Evolutionary conservation across 2,888 invertebrate genomes (phyloP).

Genomic region (Lasioglossum calceatum): DNA sequence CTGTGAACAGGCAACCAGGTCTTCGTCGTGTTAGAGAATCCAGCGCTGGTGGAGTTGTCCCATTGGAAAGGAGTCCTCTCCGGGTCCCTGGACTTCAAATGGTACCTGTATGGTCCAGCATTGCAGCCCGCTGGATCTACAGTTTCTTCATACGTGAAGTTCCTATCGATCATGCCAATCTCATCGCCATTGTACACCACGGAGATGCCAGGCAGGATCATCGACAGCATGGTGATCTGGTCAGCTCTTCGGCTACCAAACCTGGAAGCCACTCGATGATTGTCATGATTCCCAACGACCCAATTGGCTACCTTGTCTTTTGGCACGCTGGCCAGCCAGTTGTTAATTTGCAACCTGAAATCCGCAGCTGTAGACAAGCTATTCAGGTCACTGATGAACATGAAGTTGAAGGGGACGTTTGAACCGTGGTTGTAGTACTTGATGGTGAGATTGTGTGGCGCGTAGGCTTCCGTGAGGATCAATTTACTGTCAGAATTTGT

Average conservation of each 20-base stretch:
- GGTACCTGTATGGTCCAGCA: slow-evolving; percentile 87
- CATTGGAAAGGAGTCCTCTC: slow-evolving; percentile 89
- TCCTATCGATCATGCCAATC: slow-evolving; percentile 90
- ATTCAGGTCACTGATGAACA: slow-evolving; percentile 85
- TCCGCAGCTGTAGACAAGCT: slow-evolving; percentile 85
- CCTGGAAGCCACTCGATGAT: slow-evolving; percentile 83
- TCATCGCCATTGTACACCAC: slow-evolving; percentile 93
- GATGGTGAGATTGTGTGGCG: slow-evolving; percentile 85
- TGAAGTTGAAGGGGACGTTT: slow-evolving; percentile 88
- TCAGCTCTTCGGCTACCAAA: slow-evolving; percentile 85
- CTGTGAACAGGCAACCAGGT: slow-evolving; percentile 90
- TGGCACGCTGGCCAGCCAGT: slow-evolving; percentile 87
- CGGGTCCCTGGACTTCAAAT: slow-evolving; percentile 87
- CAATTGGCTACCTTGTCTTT: slow-evolving; percentile 86
- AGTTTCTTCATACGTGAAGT: slow-evolving; percentile 87
- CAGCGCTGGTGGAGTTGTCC: slow-evolving; percentile 86
- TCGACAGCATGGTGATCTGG: slow-evolving; percentile 86
- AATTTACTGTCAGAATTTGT: slow-evolving; percentile 80
- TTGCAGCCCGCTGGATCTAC: slow-evolving; percentile 88
- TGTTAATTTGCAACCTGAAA: slow-evolving; percentile 85
- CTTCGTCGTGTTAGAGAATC: slow-evolving; percentile 86
- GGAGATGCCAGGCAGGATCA: slow-evolving; percentile 88
- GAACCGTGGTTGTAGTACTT: slow-evolving; percentile 85
- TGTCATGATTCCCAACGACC: slow-evolving; percentile 88
- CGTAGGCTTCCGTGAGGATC: slow-evolving; percentile 88